Evolutionary conservation across 1,140 invertebrate species (phyloP).

Genomic region (Helicorthomorpha holstii): DNA sequence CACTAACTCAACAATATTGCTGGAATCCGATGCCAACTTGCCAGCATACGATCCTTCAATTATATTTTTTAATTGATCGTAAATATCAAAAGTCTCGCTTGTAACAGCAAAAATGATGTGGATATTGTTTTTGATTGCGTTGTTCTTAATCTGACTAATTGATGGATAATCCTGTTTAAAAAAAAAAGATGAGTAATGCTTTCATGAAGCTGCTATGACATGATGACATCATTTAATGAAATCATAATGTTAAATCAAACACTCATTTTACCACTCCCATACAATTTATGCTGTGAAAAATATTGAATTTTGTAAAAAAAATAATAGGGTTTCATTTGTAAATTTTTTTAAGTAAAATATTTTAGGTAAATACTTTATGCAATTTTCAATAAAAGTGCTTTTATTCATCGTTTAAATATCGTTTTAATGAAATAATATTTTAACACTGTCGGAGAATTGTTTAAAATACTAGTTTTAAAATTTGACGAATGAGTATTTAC

Average conservation of each 20-base stretch:
- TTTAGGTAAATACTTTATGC: too few relatives aligned
- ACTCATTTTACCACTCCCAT: too few relatives aligned
- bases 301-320: too few relatives aligned
- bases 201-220: too few relatives aligned
- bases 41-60: constrained; percentile 32
- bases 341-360: too few relatives aligned
- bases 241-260: too few relatives aligned
- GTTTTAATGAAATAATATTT: neutral
- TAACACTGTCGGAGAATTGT: neutral
- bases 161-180: constrained; percentile 54
- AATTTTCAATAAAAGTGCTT: too few relatives aligned
- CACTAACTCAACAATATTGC: constrained; percentile 39
- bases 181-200: too few relatives aligned
- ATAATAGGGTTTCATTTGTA: too few relatives aligned
- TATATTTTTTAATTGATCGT: constrained; percentile 29
- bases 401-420: too few relatives aligned
- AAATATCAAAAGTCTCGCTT: constrained; percentile 32
- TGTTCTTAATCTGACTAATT: constrained; percentile 34
- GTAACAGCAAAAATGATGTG: constrained; percentile 49
- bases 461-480: neutral
- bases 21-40: constrained; percentile 37
- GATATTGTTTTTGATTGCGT: constrained; percentile 38
- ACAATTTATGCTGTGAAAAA: too few relatives aligned
- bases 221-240: too few relatives aligned
- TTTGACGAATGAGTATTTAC: constrained; percentile 57